Conservation (phyloP, 2,888 invertebrate species). For the Erebia ligea region DNA sequence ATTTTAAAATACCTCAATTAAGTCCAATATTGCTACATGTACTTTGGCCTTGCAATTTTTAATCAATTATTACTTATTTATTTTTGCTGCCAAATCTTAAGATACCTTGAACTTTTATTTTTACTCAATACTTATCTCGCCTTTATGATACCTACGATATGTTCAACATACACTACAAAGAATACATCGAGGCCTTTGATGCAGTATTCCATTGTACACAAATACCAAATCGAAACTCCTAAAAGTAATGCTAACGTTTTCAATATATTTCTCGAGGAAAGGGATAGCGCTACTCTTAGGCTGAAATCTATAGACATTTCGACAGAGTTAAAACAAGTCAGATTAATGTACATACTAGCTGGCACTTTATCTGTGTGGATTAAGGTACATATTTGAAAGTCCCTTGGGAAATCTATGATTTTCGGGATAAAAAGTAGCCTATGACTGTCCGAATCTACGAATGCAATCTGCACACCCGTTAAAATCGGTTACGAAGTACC, state of each 20-base stretch:
- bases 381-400: too few species aligned
- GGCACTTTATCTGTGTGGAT: too few species aligned
- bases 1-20: neutral
- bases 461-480: too few species aligned
- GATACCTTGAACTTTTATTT: neutral
- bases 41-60: neutral
- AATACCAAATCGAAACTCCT: neutral
- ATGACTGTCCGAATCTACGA: too few species aligned
- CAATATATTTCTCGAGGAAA: neutral
- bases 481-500: too few species aligned
- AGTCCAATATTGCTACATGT: neutral
- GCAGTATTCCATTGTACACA: neutral
- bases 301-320: too few species aligned
- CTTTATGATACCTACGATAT: neutral
- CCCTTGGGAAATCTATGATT: too few species aligned
- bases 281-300: neutral
- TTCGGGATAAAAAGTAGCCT: too few species aligned
- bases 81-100: neutral
- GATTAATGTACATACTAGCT: too few species aligned
- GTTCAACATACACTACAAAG: neutral
- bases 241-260: neutral
- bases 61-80: too few species aligned
- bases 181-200: conserved; percentile 8
- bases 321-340: too few species aligned
- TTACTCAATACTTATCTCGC: neutral